Evolutionary conservation across 1,140 invertebrate genomes (phyloP).

Genomic region (Macrosteles quadrilineatus): DNA sequence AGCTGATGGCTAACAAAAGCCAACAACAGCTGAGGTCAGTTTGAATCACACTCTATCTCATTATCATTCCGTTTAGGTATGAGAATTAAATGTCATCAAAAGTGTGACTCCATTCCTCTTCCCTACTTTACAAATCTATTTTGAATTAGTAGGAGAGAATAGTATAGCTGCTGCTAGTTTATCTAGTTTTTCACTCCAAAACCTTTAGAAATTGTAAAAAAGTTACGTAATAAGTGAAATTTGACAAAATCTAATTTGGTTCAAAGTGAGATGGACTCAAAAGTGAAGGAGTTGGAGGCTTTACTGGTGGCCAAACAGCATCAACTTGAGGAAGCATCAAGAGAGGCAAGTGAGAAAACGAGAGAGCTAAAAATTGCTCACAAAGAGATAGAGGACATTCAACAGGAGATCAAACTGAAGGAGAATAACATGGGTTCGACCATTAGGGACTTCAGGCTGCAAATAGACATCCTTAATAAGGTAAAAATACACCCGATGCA

Average conservation of each 20-base stretch:
- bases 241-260: too few species aligned
- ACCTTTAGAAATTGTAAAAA: too few species aligned
- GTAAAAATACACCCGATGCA: background rate
- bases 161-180: too few species aligned
- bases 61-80: too few species aligned
- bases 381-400: background rate
- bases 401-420: background rate
- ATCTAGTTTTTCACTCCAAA: too few species aligned
- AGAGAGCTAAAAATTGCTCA: background rate
- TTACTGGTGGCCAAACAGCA: background rate
- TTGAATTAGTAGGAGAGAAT: too few species aligned
- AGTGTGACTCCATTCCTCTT: too few species aligned
- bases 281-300: slow-evolving; percentile 2
- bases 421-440: background rate
- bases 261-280: background rate
- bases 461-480: slow-evolving; percentile 7
- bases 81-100: too few species aligned
- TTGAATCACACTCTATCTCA: background rate
- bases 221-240: too few species aligned
- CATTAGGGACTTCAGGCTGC: background rate
- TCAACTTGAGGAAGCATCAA: background rate
- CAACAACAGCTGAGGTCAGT: slow-evolving; percentile 3
- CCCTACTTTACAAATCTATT: too few species aligned
- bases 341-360: too few species aligned
- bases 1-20: background rate